These are phyloP conservation scores for Prosapia bicincta DNA, from an alignment of 2,888 invertebrate genomes.

Conservation along the genomic window DNA sequence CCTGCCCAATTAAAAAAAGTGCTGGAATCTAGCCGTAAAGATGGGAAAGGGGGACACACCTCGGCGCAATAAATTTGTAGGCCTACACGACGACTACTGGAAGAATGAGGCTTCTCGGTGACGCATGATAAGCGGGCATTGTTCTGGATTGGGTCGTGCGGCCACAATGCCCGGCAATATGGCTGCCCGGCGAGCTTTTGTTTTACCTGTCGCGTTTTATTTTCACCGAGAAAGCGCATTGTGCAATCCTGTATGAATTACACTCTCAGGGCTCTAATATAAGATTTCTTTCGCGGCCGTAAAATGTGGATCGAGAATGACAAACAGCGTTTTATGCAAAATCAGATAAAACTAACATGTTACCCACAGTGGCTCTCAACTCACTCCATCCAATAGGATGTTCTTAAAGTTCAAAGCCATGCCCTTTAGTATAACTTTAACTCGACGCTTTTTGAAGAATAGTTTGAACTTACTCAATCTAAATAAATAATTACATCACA, in stretches of 20 bases:
- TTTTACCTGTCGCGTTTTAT: background rate
- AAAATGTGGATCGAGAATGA: background rate
- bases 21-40: conserved; percentile 12
- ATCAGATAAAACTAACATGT: no score
- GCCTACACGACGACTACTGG: background rate
- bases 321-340: background rate
- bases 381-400: no score
- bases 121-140: background rate
- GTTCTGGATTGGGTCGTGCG: background rate
- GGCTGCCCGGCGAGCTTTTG: conserved; percentile 19
- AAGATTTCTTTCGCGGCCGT: background rate
- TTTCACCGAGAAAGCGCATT: background rate
- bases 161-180: conserved; percentile 14
- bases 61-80: conserved; percentile 24
- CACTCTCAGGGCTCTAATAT: background rate
- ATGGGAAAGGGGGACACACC: background rate
- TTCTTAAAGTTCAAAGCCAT: no score
- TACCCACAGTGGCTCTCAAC: no score
- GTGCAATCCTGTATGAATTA: background rate
- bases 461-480: no score
- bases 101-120: background rate
- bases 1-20: conserved; percentile 25
- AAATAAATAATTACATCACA: no score
- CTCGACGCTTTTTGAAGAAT: no score
- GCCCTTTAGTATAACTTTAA: no score